These are phyloP conservation scores for Drosophila obscura DNA, from an alignment of 1,140 invertebrate species.

Conservation along the genomic window DNA sequence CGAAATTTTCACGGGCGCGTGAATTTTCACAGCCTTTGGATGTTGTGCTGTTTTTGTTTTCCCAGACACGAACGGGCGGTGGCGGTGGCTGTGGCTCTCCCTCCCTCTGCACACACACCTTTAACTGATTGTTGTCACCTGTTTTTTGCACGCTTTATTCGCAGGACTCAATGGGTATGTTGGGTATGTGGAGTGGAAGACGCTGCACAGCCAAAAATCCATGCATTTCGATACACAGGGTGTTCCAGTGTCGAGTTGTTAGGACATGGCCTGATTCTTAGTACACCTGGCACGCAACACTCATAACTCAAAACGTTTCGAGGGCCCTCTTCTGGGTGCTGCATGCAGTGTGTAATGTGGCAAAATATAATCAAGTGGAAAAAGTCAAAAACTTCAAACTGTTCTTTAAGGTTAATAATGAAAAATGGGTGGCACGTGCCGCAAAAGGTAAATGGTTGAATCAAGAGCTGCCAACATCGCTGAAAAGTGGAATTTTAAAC, in stretches of 20 bases:
- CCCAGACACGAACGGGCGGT: constrained; percentile 29
- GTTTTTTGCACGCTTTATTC: constrained; percentile 39
- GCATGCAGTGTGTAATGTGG: constrained; percentile 38
- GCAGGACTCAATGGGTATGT: neutral
- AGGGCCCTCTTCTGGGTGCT: constrained; percentile 21
- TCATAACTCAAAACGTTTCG: constrained; percentile 74
- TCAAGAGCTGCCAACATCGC: neutral
- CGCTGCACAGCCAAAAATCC: neutral
- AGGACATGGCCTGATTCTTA: constrained; percentile 23
- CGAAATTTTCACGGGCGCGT: constrained; percentile 78
- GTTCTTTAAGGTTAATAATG: constrained; percentile 52
- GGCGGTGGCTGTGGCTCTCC: neutral
- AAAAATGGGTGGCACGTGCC: constrained; percentile 61
- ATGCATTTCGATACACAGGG: neutral
- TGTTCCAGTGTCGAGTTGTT: constrained; percentile 1
- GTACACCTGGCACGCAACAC: constrained; percentile 72
- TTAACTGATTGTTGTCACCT: constrained; percentile 78
- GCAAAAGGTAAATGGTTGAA: neutral
- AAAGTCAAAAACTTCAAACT: constrained; percentile 56
- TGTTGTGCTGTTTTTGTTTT: constrained; percentile 67
- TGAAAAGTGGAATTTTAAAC: neutral
- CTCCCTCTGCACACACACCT: constrained; percentile 8
- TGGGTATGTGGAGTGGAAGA: constrained; percentile 1
- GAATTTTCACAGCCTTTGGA: constrained; percentile 70
- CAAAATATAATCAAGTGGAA: constrained; percentile 54